These are phyloP conservation scores for Apodemia mormo DNA, from an alignment of 2,888 invertebrate genomes.

Conservation along the genomic window DNA sequence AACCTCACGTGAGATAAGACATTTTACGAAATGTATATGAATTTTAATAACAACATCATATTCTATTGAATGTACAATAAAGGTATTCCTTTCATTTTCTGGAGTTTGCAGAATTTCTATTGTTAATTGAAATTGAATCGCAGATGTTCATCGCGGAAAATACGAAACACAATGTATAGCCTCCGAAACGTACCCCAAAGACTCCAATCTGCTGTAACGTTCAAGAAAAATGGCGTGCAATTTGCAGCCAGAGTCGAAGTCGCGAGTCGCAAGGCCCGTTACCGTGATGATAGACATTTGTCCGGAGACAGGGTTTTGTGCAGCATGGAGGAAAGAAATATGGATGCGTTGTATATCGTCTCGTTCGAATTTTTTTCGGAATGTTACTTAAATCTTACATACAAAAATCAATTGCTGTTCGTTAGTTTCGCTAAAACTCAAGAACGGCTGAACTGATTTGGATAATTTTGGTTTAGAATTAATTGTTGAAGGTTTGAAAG, in stretches of 20 bases:
- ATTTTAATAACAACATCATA: no score
- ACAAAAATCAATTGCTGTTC: no score
- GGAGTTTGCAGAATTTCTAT: background rate
- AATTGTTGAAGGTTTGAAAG: no score
- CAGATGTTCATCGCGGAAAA: background rate
- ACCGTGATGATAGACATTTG: conserved; percentile 5
- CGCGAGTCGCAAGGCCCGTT: conserved; percentile 4
- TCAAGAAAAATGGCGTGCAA: background rate
- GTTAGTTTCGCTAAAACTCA: no score
- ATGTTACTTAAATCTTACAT: no score
- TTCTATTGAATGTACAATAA: no score
- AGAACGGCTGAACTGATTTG: no score
- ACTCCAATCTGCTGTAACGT: conserved; percentile 15
- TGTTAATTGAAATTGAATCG: background rate
- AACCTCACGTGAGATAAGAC: no score
- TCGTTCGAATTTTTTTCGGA: background rate
- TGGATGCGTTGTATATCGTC: background rate
- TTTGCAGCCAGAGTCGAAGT: conserved; percentile 8
- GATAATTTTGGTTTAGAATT: no score
- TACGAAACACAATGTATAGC: background rate
- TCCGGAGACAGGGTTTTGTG: background rate
- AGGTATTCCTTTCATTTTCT: no score
- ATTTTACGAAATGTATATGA: no score
- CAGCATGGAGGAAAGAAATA: background rate
- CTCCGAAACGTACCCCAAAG: background rate